Evolutionary conservation across 2,113 vertebrate species (phyloP).

Genomic region (Aegithalos caudatus): DNA sequence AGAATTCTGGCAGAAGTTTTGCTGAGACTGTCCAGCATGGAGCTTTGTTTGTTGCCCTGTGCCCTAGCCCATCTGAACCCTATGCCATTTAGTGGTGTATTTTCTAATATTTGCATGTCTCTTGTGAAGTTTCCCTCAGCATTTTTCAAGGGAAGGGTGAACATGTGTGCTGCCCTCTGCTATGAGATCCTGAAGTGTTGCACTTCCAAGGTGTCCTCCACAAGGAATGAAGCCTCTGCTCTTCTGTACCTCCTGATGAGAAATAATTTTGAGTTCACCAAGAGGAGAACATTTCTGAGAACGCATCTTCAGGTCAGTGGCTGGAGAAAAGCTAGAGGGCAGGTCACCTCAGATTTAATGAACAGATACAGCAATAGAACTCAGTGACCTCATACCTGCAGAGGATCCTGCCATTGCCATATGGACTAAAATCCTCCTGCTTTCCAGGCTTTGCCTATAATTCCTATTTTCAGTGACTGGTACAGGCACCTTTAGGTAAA

Average conservation of each 20-base stretch:
- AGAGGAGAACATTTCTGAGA: constrained; percentile 90
- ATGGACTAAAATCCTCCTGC: background rate
- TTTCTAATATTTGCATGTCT: background rate
- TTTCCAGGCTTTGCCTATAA: background rate
- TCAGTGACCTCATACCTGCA: background rate
- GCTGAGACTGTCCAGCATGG: background rate
- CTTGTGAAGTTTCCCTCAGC: constrained; percentile 85
- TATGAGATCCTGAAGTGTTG: constrained; percentile 96
- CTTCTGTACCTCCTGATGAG: constrained; percentile 96
- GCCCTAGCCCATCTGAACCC: background rate
- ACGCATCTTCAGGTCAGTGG: constrained; percentile 91
- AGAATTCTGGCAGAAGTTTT: background rate
- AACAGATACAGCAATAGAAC: background rate
- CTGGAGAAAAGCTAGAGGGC: background rate
- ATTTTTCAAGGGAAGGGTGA: constrained; percentile 94
- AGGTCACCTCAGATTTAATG: background rate
- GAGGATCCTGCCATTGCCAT: background rate
- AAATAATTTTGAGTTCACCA: constrained; percentile 96
- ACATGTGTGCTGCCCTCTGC: constrained; percentile 91
- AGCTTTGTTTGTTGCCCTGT: background rate
- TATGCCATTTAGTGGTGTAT: background rate
- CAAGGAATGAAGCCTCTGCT: constrained; percentile 88
- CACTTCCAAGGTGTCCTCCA: constrained; percentile 87
- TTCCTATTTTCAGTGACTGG: background rate
- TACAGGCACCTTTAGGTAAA: background rate